Evolutionary conservation across 2,113 vertebrate species (phyloP), one percentile per base, ranked within the genome.

Genomic region (Ovibos moschatus): DNA sequence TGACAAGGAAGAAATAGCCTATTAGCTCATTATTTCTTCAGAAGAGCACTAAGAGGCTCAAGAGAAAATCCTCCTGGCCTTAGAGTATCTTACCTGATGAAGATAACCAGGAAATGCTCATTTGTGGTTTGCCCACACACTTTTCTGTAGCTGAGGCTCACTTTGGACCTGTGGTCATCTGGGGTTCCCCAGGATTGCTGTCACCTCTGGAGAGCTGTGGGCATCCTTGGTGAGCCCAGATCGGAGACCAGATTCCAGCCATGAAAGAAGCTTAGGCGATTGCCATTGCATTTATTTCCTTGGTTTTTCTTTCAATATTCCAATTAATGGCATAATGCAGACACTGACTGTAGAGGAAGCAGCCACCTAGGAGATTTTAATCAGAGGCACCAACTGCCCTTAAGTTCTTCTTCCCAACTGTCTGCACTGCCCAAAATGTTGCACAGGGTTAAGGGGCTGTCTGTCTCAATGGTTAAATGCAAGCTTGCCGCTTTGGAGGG

Each of bases 81-180:
- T 96, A 74, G 94, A 96, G 79, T 50, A 79, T 82, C 97, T 96
- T 98, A 99, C 99, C 98, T 99, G 98, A 60, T 98, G 92, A 99
- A 99, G 98, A 99, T 98, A 97, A 99, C 98, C 90, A 99, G 94
- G 30, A 99, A 98, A 97, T 99, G 98, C 95, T 98, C 88, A 93
- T 97, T 99, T 87, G 98, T 98, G 58, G 96, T 98, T 92, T 98
- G 74, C 98, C 99, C 99, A 98, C 99, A 99, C 58, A 98, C 98
- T 92, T 99, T 98, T 97, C 99, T 51, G 98, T 98, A 11, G 98
- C 97, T 15, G 98, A 99, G 98, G 98, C 98, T 98, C 98, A 97
- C 97, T 98, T 99, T 97, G 99, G 98, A 53, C 99, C 97, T 27
- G 95, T 97, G 97, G 98, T 97, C 95, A 99, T 98, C 90, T 98